Evolutionary conservation across 2,888 invertebrate species (phyloP), one percentile per base, ranked within the genome.

Genomic region (Anagyrus pseudococci): DNA sequence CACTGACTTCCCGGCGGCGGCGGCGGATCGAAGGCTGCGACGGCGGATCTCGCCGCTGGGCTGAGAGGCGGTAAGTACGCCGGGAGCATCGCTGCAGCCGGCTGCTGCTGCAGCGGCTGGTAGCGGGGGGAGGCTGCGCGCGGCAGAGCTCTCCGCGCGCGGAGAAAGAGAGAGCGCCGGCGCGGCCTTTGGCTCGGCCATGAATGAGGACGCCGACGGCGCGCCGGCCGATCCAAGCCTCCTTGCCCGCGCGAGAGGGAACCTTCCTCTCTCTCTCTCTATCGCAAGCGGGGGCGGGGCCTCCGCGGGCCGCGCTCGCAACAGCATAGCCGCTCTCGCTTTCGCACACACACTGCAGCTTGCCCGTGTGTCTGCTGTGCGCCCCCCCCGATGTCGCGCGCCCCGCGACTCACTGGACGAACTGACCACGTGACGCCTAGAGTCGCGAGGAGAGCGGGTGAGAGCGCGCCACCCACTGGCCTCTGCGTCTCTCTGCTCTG

Each of bases 271-370:
- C n/a, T n/a, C n/a, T n/a, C n/a, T n/a, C n/a, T n/a, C n/a, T 19
- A 72, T 62, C 69, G 75, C 71, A 76, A 82, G 85, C 86, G 86
- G 85, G 85, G 73, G 78, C 82, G 75, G 76, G 72, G 78, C 71
- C 73, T 77, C 76, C 15, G 13, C 22, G 4, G 7, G 8, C 23
- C 2, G 41, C 7, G 41, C 4, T 43, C 15, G 29, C 20, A 15
- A 26, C 48, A 17, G 44, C 53, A 40, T 22, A 72, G 75, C 74
- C 76, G 53, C 63, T 58, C 29, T 26, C 57, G 40, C 55, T 10
- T 54, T n/a, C 60, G 23, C 54, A 41, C 52, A 26, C 48, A 10
- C 55, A 3, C 20, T 10, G 33, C 13, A 37, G 33, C n/a, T 15
- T n/a, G 20, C 58, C 43, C 62, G 37, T 2, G 29, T 29, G 50